These are phyloP conservation scores for Girardinus metallicus DNA, from an alignment of 2,797 vertebrate genomes.

Conservation along the genomic window DNA sequence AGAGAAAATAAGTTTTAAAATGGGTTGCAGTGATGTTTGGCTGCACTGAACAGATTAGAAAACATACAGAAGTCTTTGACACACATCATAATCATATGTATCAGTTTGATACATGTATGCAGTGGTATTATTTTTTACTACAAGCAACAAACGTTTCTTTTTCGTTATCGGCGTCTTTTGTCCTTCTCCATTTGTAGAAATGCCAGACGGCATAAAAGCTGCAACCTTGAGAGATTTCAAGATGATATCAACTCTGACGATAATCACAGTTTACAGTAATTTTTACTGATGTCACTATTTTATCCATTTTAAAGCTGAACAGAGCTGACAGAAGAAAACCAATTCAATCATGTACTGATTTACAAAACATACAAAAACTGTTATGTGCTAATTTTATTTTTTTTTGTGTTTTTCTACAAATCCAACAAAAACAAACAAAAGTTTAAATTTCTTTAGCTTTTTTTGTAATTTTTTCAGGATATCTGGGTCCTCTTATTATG, in stretches of 20 bases:
- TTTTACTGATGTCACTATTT: neutral
- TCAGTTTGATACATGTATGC: neutral
- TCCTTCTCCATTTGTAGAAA: neutral
- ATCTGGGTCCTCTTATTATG: neutral
- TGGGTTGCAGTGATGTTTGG: conserved; percentile 8
- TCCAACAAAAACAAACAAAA: neutral
- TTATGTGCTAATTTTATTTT: neutral
- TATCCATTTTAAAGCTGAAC: neutral
- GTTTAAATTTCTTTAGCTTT: neutral
- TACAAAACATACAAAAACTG: neutral
- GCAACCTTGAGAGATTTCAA: neutral
- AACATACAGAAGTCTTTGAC: neutral
- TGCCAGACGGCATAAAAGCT: neutral
- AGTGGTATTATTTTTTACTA: neutral
- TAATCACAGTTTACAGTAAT: neutral
- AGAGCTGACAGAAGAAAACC: neutral
- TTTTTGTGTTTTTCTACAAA: neutral
- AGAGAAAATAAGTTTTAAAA: neutral
- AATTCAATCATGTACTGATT: neutral
- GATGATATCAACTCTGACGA: neutral
- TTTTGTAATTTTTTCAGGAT: neutral
- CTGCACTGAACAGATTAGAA: neutral
- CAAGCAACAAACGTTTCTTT: neutral
- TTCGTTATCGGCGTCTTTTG: neutral
- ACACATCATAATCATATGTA: neutral